A percentile compares a stretch with the other conserved stretches of the same genome.
Evolutionary conservation across 1,140 invertebrate species (phyloP).

Genomic region (Chrysomallon squamiferum): DNA sequence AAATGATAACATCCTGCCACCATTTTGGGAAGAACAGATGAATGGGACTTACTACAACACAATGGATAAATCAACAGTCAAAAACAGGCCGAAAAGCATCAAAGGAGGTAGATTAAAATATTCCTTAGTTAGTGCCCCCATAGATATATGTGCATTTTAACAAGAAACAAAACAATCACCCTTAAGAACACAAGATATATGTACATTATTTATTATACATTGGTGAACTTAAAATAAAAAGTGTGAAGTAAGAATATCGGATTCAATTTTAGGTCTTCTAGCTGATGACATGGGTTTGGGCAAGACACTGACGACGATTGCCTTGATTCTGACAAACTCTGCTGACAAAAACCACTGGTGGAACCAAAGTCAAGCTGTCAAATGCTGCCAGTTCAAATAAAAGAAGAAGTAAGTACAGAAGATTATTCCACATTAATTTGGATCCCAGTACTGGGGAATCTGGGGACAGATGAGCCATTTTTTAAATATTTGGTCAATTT

Average conservation of each 20-base stretch:
- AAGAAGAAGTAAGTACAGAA: neutral
- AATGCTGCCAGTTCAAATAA: neutral
- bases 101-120: slow-evolving; percentile 31
- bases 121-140: too few species aligned
- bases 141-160: too few species aligned
- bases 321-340: slow-evolving; percentile 69
- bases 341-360: slow-evolving; percentile 7
- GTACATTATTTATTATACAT: too few species aligned
- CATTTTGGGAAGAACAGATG: slow-evolving; percentile 30
- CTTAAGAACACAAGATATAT: too few species aligned
- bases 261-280: slow-evolving; percentile 27
- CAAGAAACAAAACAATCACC: too few species aligned
- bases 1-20: slow-evolving; percentile 39
- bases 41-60: slow-evolving; percentile 28
- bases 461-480: neutral
- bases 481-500: too few species aligned
- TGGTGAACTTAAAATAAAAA: neutral
- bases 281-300: slow-evolving; percentile 92
- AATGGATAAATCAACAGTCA: slow-evolving; percentile 15
- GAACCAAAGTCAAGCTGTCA: neutral
- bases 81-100: slow-evolving; percentile 20
- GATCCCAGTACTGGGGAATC: neutral
- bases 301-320: slow-evolving; percentile 89
- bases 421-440: neutral
- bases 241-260: too few species aligned